Evolutionary conservation across 2,797 vertebrate species (phyloP), one percentile per base, ranked within the genome.

Genomic region (Liparis tanakae): DNA sequence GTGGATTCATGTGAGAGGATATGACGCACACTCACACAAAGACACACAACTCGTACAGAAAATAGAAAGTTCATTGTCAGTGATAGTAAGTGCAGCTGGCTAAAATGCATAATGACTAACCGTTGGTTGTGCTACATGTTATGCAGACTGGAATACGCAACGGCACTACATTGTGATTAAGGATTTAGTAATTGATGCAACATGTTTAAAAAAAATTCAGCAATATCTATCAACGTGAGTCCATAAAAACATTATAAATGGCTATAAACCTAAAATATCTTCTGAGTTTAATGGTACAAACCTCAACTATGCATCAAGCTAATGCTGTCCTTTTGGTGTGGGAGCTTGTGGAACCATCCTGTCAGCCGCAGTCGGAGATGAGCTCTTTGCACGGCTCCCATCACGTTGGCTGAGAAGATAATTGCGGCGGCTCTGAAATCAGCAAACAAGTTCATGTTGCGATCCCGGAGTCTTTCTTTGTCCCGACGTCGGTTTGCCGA

Each of bases 351-450:
- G 63, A 80, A 64, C 68, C 43, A 46, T 72, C 48, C 53, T 77
- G 80, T 87, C 82, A 79, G 46, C 72, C 74, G 68, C 74, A 69
- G 79, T 82, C 72, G 48, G 63, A 74, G 74, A 78, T 78, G 67
- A 83, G 79, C 61, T 48, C 44, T 68, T 68, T 65, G 61, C 57
- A 67, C 80, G 84, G 66, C 70, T 81, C 72, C 76, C 72, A 71
- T 83, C 76, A 64, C 61, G 56, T 73, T 56, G 46, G 37, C 67
- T 64, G 14, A 61, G 58, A 67, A 67, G 41, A 88, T 84, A 66
- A 89, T 85, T 84, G 80, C 13, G 74, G 82, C 63, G 70, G 67
- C 69, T 63, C 64, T 57, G 48, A 83, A 78, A 82, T 83, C 77
- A 72, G 60, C 56, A 71, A 63, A 79, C 43, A 75, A 80, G 50